Percentiles rank a stretch among this genome's conserved stretches.
Evolutionary conservation across 2,888 invertebrate genomes (phyloP).

Genomic region (Xestia rhomboidea): DNA sequence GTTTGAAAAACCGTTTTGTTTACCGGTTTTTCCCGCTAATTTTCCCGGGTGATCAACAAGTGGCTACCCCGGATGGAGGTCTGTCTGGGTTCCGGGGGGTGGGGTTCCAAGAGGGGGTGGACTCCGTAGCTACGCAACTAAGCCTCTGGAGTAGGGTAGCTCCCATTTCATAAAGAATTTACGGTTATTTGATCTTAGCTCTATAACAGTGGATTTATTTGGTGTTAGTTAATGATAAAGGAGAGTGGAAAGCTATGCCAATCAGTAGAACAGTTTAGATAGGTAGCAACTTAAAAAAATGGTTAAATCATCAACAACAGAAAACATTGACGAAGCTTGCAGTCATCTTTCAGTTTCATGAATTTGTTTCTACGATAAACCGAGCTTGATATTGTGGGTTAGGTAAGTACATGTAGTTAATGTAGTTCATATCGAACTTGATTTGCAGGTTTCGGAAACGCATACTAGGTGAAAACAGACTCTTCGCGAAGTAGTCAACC

Average conservation of each 20-base stretch:
- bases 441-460: too few species aligned
- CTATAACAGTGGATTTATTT: not conserved
- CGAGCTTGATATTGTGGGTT: too few species aligned
- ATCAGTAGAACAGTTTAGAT: not conserved
- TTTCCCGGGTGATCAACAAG: constrained; percentile 74
- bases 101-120: constrained; percentile 43
- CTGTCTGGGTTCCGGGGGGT: constrained; percentile 44
- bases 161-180: constrained; percentile 26
- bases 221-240: not conserved
- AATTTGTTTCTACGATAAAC: too few species aligned
- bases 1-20: constrained; percentile 48
- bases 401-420: too few species aligned
- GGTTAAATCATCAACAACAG: not conserved
- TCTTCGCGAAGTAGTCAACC: too few species aligned
- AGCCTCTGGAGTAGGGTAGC: constrained; percentile 53
- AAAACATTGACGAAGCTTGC: not conserved
- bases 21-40: constrained; percentile 64
- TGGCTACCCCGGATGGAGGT: constrained; percentile 67
- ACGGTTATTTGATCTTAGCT: constrained; percentile 12
- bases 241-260: not conserved
- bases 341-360: not conserved
- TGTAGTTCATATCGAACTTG: too few species aligned
- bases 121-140: constrained; percentile 69
- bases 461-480: too few species aligned
- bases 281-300: not conserved